Evolutionary conservation across 92 coral and sea anemone genomes (phyloP).

Genomic region (Heteractis magnifica): DNA sequence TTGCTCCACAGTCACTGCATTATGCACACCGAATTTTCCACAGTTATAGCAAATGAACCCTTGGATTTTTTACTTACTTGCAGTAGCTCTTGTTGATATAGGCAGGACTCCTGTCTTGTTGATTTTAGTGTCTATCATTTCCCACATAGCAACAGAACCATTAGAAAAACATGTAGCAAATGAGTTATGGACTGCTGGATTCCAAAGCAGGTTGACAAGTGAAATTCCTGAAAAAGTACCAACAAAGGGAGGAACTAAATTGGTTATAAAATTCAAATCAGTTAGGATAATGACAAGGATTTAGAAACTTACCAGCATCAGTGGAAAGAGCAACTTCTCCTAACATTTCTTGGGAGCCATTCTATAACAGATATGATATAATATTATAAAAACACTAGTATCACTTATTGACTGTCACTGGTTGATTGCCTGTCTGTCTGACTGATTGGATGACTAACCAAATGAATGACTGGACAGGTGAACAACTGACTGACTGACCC

Average conservation of each 20-base stretch:
- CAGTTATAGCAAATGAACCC: background rate
- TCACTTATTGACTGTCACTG: too few relatives aligned
- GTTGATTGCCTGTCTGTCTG: too few relatives aligned
- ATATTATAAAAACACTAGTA: too few relatives aligned
- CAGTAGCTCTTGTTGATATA: slow-evolving; percentile 40
- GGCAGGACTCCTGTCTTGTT: slow-evolving; percentile 53
- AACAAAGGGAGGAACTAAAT: too few relatives aligned
- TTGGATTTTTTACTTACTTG: slow-evolving; percentile 41
- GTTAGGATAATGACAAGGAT: background rate
- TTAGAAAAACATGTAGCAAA: slow-evolving; percentile 80
- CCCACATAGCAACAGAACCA: slow-evolving; percentile 69
- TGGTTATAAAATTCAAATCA: too few relatives aligned
- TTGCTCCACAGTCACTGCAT: background rate
- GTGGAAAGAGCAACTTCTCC: slow-evolving; percentile 38
- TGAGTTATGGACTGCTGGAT: slow-evolving; percentile 51
- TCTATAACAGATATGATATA: slow-evolving; percentile 16
- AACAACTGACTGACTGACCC: too few relatives aligned
- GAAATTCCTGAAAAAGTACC: slow-evolving; percentile 38
- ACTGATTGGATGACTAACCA: too few relatives aligned
- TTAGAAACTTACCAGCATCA: slow-evolving; percentile 32
- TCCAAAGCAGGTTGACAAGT: slow-evolving; percentile 72
- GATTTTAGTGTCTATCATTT: slow-evolving; percentile 56
- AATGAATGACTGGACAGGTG: too few relatives aligned
- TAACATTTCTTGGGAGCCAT: slow-evolving; percentile 37
- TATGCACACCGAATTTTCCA: background rate